A percentile compares a stretch with the other conserved stretches of the same genome.
Conservation (phyloP, 1,140 invertebrate genomes). For the Meloidogyne chitwoodi region DNA sequence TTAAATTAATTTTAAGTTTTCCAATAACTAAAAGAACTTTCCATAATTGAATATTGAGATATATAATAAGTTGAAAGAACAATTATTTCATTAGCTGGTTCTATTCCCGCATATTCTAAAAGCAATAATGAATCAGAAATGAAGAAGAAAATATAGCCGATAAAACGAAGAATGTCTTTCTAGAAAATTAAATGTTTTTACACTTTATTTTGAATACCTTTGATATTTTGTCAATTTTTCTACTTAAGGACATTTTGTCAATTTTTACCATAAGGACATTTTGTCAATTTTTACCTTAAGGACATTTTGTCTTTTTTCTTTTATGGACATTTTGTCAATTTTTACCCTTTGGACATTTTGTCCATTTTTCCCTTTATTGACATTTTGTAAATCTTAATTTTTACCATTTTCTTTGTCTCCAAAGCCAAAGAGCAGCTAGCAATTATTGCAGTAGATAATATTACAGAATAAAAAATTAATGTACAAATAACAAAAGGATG, state of each 20-base stretch:
- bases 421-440: slow-evolving; percentile 28
- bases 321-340: no score
- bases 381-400: not conserved
- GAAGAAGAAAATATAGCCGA: slow-evolving; percentile 28
- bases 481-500: slow-evolving; percentile 26
- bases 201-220: no score
- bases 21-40: not conserved
- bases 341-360: no score
- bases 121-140: slow-evolving; percentile 35
- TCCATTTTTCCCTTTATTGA: no score
- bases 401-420: not conserved
- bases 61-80: slow-evolving; percentile 37
- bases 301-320: no score
- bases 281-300: not conserved
- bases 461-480: slow-evolving; percentile 19
- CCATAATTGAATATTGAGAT: slow-evolving; percentile 30
- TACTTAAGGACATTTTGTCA: not conserved
- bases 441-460: slow-evolving; percentile 4
- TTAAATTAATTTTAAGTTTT: not conserved
- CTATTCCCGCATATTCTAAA: slow-evolving; percentile 23
- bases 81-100: slow-evolving; percentile 6
- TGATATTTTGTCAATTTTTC: not conserved
- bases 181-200: slow-evolving; percentile 2
- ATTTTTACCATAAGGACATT: not conserved
- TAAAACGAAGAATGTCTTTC: slow-evolving; percentile 29